A percentile compares a stretch with the other conserved stretches of the same genome.
Evolutionary conservation across 2,888 invertebrate genomes (phyloP).

Genomic region (Acronicta psi): DNA sequence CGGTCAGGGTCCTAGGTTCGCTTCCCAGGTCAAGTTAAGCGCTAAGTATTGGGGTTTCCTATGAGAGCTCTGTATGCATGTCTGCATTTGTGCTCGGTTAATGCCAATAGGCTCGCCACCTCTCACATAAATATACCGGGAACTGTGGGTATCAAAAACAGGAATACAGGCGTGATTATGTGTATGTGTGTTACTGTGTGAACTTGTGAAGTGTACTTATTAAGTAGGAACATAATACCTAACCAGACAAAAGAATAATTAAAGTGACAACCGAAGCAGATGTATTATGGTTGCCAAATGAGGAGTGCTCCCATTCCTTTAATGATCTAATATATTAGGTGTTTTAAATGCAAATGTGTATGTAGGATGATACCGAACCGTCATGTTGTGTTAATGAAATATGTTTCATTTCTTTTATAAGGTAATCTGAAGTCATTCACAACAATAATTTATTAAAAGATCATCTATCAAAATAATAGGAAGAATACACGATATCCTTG

Average conservation of each 20-base stretch:
- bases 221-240: slow-evolving; percentile 27
- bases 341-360: slow-evolving; percentile 53
- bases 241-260: slow-evolving; percentile 31
- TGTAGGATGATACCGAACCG: slow-evolving; percentile 50
- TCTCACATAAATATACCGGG: too few species aligned
- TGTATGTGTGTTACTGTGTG: too few species aligned
- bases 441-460: slow-evolving; percentile 41
- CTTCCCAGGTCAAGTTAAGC: too few species aligned
- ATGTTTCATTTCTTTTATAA: slow-evolving; percentile 46
- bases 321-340: slow-evolving; percentile 29
- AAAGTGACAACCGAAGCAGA: slow-evolving; percentile 32
- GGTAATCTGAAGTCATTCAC: slow-evolving; percentile 46
- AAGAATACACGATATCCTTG: slow-evolving; percentile 33
- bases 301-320: slow-evolving; percentile 36
- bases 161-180: too few species aligned
- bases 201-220: too few species aligned
- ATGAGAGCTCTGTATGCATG: too few species aligned
- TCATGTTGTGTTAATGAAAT: slow-evolving; percentile 43
- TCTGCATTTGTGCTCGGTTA: too few species aligned
- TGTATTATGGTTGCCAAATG: slow-evolving; percentile 31
- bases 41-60: too few species aligned
- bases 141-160: too few species aligned
- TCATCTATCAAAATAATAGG: slow-evolving; percentile 37
- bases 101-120: too few species aligned
- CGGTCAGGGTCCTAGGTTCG: too few species aligned